Base-by-base conservation (phyloP, 1,140 invertebrate genomes). In the Drosophila orena region DNA sequence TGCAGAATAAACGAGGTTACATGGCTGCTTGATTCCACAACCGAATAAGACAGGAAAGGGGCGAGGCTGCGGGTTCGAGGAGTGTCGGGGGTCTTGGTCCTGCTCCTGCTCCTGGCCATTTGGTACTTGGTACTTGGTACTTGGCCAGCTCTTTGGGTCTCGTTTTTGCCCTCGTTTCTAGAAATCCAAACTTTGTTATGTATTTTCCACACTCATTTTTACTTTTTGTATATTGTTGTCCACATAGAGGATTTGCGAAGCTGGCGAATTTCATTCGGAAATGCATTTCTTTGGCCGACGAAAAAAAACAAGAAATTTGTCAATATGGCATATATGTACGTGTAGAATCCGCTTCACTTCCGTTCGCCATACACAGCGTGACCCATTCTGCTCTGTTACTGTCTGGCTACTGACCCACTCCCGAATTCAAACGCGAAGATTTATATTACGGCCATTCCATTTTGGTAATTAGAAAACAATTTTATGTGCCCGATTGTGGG, bases 1-100 rank as follows among this genome's bases (percentile, higher is more conserved):
- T 77, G 72, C 64, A 89, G 78, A 83, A 83, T 88, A 89, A 84
- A 88, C 75, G 75, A 77, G 75, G 75, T 77, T 77, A 77, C 75
- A 77, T 77, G 75, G 65, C 75, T 77, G 75, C 74, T 77, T 77
- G 75, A 77, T 62, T 77, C 56, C 56, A 77, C 55, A 77, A 70
- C 80, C 75, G 69, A 71, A 68, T 77, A 72, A 77, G 85, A 86
- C 77, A 75, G 80, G 78, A 79, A 70, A 71, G 68, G 65, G 68
- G 64, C 50, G 27, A 15, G 40, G 12, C 0, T 4, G 35, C 11
- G 35, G 35, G 35, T 37, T 11, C 35, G 37, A 38, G 37, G 37
- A 38, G 14, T 14, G 47, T 14, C 10, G 47, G n/a, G 40, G 34
- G 24, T 34, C 17, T 10, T 47, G n/a, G 42, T n/a, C 37, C 37